Evolutionary conservation across 2,797 vertebrate genomes (phyloP).

Genomic region (Clarias platycephalus): DNA sequence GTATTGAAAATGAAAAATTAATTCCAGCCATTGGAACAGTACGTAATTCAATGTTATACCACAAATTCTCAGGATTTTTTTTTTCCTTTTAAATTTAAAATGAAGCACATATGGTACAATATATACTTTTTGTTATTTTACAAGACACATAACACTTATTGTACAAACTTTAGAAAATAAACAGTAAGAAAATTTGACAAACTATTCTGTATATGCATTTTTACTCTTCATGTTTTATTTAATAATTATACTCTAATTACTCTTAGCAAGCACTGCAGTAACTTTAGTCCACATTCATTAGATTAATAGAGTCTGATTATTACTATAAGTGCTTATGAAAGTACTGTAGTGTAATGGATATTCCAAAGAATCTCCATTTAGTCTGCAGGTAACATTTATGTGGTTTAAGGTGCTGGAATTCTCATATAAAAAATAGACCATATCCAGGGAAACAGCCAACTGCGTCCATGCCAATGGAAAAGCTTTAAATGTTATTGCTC

Average conservation of each 20-base stretch:
- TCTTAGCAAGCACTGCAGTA: constrained; percentile 48
- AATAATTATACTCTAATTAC: constrained; percentile 55
- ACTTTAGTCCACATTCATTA: constrained; percentile 56
- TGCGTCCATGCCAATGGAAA: constrained; percentile 30
- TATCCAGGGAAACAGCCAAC: constrained; percentile 56
- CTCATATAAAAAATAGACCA: constrained; percentile 70
- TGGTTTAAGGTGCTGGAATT: constrained; percentile 63
- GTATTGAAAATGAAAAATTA: constrained; percentile 26
- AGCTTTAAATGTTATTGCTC: constrained; percentile 67
- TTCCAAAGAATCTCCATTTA: constrained; percentile 29
- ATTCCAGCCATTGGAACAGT: constrained; percentile 37
- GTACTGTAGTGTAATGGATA: constrained; percentile 36
- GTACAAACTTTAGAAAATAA: constrained; percentile 71
- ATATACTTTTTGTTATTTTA: constrained; percentile 34
- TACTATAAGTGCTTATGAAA: constrained; percentile 54
- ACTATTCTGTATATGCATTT: constrained; percentile 56
- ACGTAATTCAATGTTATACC: constrained; percentile 38
- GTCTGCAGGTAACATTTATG: constrained; percentile 47
- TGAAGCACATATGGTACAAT: constrained; percentile 54
- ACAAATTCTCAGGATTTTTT: constrained; percentile 6
- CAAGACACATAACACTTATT: constrained; percentile 55
- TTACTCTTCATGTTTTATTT: constrained; percentile 59
- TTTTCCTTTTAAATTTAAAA: constrained; percentile 41
- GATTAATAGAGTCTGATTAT: constrained; percentile 54
- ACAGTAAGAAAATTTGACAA: constrained; percentile 60